Percentiles rank a stretch among this genome's conserved stretches.
Evolutionary conservation across 2,113 vertebrate species (phyloP).

Genomic region (Siniperca chuatsi): DNA sequence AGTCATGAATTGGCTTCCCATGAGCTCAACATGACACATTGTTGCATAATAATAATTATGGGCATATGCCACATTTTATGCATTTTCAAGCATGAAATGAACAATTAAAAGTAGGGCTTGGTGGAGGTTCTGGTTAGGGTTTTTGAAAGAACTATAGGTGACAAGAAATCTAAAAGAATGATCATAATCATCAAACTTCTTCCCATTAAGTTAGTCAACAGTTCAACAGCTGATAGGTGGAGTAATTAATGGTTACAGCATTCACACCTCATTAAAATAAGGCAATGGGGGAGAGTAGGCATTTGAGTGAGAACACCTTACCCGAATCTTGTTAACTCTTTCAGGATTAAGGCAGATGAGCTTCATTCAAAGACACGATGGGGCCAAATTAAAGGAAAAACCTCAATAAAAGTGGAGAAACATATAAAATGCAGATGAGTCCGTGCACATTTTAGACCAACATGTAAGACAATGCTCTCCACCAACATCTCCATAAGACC

Average conservation of each 20-base stretch:
- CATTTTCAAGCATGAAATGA: not conserved
- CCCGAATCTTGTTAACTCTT: not conserved
- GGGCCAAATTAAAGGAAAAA: too few species aligned
- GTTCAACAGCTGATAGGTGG: not conserved
- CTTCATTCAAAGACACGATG: not conserved
- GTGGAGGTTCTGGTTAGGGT: not conserved
- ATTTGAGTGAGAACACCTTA: not conserved
- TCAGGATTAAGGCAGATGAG: not conserved
- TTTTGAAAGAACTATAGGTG: not conserved
- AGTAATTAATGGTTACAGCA: not conserved
- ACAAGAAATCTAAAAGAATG: not conserved
- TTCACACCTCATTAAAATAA: not conserved
- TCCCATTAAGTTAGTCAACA: not conserved
- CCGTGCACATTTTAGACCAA: too few species aligned
- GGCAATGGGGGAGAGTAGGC: not conserved
- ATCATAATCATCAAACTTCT: not conserved
- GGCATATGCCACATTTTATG: not conserved
- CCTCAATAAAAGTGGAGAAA: too few species aligned
- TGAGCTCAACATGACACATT: not conserved
- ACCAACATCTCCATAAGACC: too few species aligned
- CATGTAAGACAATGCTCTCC: too few species aligned
- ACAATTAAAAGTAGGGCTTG: not conserved
- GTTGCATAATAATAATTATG: not conserved
- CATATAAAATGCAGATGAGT: too few species aligned
- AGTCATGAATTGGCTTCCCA: not conserved